A percentile compares a stretch with the other conserved stretches of the same genome.
phyloP scores from a whole-genome alignment of 2,797 vertebrate species.

The Melanotaenia parkinsoni region DNA sequence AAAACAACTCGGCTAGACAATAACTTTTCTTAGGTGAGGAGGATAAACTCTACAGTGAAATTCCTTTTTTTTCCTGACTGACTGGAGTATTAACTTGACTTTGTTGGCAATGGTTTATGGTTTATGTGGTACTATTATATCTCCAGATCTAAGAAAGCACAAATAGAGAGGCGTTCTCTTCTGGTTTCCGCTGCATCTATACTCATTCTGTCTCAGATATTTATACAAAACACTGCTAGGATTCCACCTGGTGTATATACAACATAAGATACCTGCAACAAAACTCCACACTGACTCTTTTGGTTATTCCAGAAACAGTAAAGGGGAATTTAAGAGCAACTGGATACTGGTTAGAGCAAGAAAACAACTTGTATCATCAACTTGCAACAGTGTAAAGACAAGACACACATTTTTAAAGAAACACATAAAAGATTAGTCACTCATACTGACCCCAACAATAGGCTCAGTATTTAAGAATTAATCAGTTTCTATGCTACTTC shows the following conservation, averaged over 20 bases:
- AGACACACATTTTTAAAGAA: neutral
- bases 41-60: constrained; percentile 13
- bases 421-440: neutral
- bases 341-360: neutral
- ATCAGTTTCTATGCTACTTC: neutral
- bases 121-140: constrained; percentile 4
- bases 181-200: constrained; percentile 41
- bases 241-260: constrained; percentile 11
- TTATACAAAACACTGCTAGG: constrained; percentile 10
- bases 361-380: neutral
- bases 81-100: constrained; percentile 16
- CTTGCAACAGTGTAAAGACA: neutral
- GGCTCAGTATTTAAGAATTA: neutral
- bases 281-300: constrained; percentile 3
- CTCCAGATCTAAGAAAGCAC: constrained; percentile 18
- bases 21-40: constrained; percentile 32
- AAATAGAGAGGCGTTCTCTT: constrained; percentile 37
- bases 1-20: constrained; percentile 53
- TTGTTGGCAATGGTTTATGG: neutral
- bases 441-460: neutral
- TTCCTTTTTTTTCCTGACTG: constrained; percentile 10
- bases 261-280: constrained; percentile 4
- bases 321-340: neutral
- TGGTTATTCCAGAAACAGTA: neutral
- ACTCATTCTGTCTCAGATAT: constrained; percentile 27